These are phyloP conservation scores for Temnothorax ravouxi DNA, from an alignment of 2,888 invertebrate genomes.

Conservation along the genomic window DNA sequence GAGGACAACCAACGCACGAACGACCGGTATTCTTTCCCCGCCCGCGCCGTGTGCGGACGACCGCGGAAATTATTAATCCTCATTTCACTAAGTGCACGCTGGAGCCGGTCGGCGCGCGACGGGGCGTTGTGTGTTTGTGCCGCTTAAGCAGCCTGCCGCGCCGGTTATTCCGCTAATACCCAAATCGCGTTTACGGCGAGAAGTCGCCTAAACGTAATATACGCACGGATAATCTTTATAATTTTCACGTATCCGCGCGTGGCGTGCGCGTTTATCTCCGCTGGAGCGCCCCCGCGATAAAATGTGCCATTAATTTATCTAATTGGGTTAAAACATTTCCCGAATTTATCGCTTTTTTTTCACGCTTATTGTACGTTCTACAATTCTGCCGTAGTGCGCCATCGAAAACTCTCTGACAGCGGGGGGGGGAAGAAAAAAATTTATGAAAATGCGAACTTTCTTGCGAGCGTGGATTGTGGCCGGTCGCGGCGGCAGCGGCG, in stretches of 20 bases:
- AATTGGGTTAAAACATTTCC: slow-evolving; percentile 44
- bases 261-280: slow-evolving; percentile 10
- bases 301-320: slow-evolving; percentile 40
- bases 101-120: neutral
- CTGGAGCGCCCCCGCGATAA: slow-evolving; percentile 21
- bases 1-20: neutral
- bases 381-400: slow-evolving; percentile 13
- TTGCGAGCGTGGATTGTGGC: slow-evolving; percentile 5
- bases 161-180: slow-evolving; percentile 41
- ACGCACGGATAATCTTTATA: slow-evolving; percentile 32
- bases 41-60: neutral
- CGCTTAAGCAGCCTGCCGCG: slow-evolving; percentile 21
- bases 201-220: slow-evolving; percentile 21
- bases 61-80: slow-evolving; percentile 42
- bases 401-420: slow-evolving; percentile 3
- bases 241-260: slow-evolving; percentile 7
- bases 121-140: slow-evolving; percentile 2
- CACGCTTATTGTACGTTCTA: neutral
- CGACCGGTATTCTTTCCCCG: neutral
- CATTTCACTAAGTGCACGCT: slow-evolving; percentile 43
- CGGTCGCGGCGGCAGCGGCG: slow-evolving; percentile 7
- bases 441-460: slow-evolving; percentile 38
- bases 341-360: slow-evolving; percentile 29
- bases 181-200: slow-evolving; percentile 43
- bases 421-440: neutral